A percentile compares a stretch with the other conserved stretches of the same genome.
Conservation (phyloP, 1,140 invertebrate genomes). For the Pseudobourletiella spinata region DNA sequence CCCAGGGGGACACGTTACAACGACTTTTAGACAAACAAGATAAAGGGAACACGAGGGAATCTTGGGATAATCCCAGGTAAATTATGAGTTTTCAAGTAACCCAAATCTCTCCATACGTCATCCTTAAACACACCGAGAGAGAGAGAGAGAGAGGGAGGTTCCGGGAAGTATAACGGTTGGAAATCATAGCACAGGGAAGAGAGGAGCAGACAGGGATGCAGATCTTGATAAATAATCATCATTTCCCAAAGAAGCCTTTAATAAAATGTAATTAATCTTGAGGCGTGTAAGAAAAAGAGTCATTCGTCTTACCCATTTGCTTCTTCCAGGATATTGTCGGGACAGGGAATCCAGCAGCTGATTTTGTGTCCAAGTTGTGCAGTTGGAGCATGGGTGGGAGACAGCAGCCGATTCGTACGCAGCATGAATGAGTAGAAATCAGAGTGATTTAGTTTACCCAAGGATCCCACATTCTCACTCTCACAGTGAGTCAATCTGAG, state of each 20-base stretch:
- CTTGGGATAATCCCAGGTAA: neutral
- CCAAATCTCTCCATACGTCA: slow-evolving; percentile 2
- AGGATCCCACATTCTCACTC: too few relatives aligned
- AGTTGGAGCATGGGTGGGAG: neutral
- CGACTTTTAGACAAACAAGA: too few relatives aligned
- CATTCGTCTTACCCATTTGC: slow-evolving; percentile 16
- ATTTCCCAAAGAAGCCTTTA: slow-evolving; percentile 7
- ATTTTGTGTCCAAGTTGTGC: neutral
- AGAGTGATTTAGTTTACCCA: too few relatives aligned
- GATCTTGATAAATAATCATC: slow-evolving; percentile 8
- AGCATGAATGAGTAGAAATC: too few relatives aligned
- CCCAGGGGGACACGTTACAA: too few relatives aligned
- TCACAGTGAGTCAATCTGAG: too few relatives aligned
- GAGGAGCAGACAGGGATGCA: too few relatives aligned
- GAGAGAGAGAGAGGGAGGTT: neutral
- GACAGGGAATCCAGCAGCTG: slow-evolving; percentile 46
- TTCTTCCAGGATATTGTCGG: slow-evolving; percentile 50
- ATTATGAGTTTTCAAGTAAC: slow-evolving; percentile 2
- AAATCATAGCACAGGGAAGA: too few relatives aligned
- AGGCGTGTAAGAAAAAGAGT: neutral
- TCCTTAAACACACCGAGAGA: neutral
- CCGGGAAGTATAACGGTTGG: neutral
- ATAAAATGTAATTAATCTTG: neutral
- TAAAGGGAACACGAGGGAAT: neutral
- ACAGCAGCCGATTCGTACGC: neutral